A percentile compares a stretch with the other conserved stretches of the same genome.
These are phyloP conservation scores for Cyrtonyx montezumae DNA, from an alignment of 2,113 vertebrate species.

Conservation along the genomic window DNA sequence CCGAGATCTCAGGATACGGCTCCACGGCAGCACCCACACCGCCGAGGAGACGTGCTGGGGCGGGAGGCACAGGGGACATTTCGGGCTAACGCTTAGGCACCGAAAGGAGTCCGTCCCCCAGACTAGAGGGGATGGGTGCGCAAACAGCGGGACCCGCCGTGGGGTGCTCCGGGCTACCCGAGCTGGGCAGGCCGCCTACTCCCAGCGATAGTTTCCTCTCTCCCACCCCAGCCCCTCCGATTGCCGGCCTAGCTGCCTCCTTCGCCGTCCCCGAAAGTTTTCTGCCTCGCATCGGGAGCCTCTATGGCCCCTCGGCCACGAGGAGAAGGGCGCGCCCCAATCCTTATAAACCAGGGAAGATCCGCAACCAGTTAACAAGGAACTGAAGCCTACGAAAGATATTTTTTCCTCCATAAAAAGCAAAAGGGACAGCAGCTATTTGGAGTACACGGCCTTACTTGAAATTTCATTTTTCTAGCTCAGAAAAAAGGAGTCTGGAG, in stretches of 20 bases:
- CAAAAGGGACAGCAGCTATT: background rate
- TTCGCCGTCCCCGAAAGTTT: background rate
- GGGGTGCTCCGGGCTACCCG: too few relatives aligned
- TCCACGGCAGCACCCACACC: background rate
- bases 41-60: background rate
- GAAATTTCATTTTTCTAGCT: background rate
- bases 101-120: background rate
- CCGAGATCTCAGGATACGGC: background rate
- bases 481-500: background rate
- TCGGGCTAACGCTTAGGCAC: background rate
- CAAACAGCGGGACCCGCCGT: background rate
- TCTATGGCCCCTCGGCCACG: fast-evolving
- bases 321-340: background rate
- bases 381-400: background rate
- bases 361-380: fast-evolving
- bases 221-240: fast-evolving
- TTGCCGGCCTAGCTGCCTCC: background rate
- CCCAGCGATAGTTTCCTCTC: background rate
- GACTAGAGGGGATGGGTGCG: too few relatives aligned
- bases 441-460: fast-evolving
- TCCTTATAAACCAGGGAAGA: background rate
- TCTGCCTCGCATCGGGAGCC: fast-evolving
- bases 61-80: background rate
- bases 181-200: fast-evolving
- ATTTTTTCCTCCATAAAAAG: fast-evolving